These are phyloP conservation scores for Tretioscincus oriximinensis DNA, from an alignment of 2,113 vertebrate species.

Conservation along the genomic window DNA sequence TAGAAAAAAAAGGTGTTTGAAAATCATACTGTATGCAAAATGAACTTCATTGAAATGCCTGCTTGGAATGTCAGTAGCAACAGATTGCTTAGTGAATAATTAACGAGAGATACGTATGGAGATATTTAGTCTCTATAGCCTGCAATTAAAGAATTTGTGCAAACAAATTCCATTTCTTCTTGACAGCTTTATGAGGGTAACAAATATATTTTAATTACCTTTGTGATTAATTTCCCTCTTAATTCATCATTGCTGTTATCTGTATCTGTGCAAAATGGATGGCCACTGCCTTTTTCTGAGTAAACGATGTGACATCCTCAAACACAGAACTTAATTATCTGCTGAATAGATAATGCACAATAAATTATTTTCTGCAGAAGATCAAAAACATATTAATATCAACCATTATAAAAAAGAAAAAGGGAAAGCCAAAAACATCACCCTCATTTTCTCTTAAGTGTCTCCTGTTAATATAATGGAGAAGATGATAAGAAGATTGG, in stretches of 20 bases:
- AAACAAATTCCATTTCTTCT: slow-evolving; percentile 21
- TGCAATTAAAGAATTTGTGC: slow-evolving; percentile 26
- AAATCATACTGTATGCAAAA: slow-evolving; percentile 10
- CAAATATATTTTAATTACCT: slow-evolving; percentile 35
- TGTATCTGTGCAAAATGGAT: slow-evolving; percentile 5
- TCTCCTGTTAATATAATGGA: neutral
- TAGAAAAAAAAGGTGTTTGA: neutral
- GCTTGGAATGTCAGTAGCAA: neutral
- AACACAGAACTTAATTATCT: slow-evolving; percentile 12
- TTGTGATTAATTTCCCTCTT: slow-evolving; percentile 31
- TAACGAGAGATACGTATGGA: slow-evolving; percentile 20
- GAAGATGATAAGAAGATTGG: neutral
- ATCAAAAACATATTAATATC: neutral
- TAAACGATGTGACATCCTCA: slow-evolving; percentile 11
- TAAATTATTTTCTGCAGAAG: neutral
- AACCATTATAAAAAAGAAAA: neutral
- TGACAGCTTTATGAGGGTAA: slow-evolving; percentile 17
- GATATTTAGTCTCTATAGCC: slow-evolving; percentile 18
- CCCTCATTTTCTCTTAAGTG: too few species aligned
- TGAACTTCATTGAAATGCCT: slow-evolving; percentile 23
- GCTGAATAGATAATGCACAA: neutral
- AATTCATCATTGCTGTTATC: slow-evolving; percentile 24
- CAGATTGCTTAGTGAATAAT: slow-evolving; percentile 34
- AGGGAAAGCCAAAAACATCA: too few species aligned
- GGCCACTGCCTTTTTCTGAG: neutral